Conservation (phyloP, 2,888 invertebrate genomes). For the Saturnia pavonia region DNA sequence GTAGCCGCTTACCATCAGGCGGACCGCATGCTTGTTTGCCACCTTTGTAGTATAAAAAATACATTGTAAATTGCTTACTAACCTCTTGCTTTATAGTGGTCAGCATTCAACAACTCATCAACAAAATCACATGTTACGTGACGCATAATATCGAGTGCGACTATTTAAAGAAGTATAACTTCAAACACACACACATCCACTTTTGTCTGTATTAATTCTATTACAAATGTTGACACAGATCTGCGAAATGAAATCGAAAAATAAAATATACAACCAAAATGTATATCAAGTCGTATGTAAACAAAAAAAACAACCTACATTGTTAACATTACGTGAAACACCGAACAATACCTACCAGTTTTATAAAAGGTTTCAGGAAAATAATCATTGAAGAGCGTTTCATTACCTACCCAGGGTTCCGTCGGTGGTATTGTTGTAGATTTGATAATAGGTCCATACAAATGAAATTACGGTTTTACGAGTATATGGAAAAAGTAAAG, state of each 20-base stretch:
- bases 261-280: constrained; percentile 3
- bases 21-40: no score
- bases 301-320: constrained; percentile 16
- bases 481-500: no score
- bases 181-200: no score
- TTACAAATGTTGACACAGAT: not conserved
- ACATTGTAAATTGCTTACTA: no score
- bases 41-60: no score
- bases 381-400: constrained; percentile 12
- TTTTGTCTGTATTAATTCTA: not conserved
- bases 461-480: no score
- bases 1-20: no score
- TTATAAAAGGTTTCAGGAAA: constrained; percentile 20
- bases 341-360: constrained; percentile 19
- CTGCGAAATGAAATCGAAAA: not conserved
- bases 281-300: not conserved
- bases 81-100: no score
- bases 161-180: no score
- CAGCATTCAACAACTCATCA: no score
- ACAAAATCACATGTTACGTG: no score
- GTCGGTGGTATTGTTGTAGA: not conserved
- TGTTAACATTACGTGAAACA: constrained; percentile 18
- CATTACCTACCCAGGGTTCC: constrained; percentile 5
- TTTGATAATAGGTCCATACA: not conserved
- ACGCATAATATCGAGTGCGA: no score